A percentile compares a stretch with the other conserved stretches of the same genome.
Evolutionary conservation across 2,113 vertebrate genomes (phyloP).

Genomic region (Panthera leo): DNA sequence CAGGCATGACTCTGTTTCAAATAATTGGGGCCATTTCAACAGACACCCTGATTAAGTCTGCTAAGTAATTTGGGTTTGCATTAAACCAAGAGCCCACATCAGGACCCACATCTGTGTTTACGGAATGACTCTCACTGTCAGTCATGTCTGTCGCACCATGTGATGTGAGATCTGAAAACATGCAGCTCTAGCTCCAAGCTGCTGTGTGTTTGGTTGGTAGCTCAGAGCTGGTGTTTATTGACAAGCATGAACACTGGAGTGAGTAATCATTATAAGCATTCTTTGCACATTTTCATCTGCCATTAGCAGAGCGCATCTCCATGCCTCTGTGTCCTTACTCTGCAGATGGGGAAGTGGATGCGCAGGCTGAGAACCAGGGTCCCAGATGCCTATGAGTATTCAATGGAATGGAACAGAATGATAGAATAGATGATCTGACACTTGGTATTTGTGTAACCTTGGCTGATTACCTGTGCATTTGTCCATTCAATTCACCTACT

Average conservation of each 20-base stretch:
- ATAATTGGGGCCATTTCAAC: not conserved
- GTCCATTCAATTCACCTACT: not conserved
- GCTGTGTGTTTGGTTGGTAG: not conserved
- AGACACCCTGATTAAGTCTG: slow-evolving; percentile 12
- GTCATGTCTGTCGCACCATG: slow-evolving; percentile 6
- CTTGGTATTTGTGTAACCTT: not conserved
- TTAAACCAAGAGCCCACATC: not conserved
- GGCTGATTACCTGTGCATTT: not conserved
- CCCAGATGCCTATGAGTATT: not conserved
- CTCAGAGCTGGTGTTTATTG: slow-evolving; percentile 37
- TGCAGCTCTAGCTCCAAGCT: not conserved
- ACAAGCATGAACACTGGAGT: not conserved
- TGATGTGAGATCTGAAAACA: not conserved
- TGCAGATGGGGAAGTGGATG: not conserved
- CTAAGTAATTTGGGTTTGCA: slow-evolving; percentile 27
- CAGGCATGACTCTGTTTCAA: not conserved
- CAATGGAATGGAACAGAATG: not conserved
- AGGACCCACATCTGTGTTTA: slow-evolving; percentile 60
- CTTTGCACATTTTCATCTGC: not conserved
- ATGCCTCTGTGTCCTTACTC: not conserved
- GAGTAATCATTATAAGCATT: slow-evolving; percentile 10
- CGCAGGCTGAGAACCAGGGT: too few species aligned
- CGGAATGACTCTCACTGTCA: not conserved
- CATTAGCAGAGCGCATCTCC: not conserved
- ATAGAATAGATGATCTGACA: not conserved